Base-by-base conservation (phyloP, 2,797 vertebrate genomes). In the Simalia tracyae region DNA sequence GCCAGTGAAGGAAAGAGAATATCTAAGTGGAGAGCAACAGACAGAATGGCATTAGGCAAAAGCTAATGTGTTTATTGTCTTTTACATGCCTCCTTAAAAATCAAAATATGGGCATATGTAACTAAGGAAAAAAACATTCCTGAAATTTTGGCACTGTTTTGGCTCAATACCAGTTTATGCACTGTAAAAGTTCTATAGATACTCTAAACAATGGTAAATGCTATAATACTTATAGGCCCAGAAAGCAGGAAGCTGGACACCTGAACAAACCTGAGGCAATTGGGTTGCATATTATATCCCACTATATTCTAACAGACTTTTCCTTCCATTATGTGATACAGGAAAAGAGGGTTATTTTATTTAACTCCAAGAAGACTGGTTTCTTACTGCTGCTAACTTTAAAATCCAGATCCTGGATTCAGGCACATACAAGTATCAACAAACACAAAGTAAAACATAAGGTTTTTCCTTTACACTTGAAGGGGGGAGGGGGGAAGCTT, bases 331-430 rank as follows among this genome's bases (percentile, higher is more conserved):
- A 92, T 95, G 91, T 31, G 94, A 96, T 97, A 97, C 97, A 98
- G 98, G 97, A 98, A 98, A 97, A 95, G 96, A 97, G 91, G 81
- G 91, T 90, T 91, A 95, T 95, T 93, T 94, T 92, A 90, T 89
- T 96, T 92, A 96, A 95, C 94, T 94, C 95, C 94, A 95, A 94
- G 95, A 95, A 92, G 93, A 90, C 1, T 42, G 68, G 86, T 93
- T 96, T 95, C 81, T 90, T 96, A 92, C 95, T 96, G 86, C 95
- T 89, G 93, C 94, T 95, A 93, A 97, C 96, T 95, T 54, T 93
- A 94, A 97, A 81, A 94, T 95, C 93, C 96, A 97, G 97, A 97
- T 98, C 98, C 98, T 98, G 98, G 97, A 98, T 97, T 98, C 97
- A 96, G 96, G 96, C 95, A 94, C 94, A 94, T 93, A 95, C 93